phyloP scores from a whole-genome alignment of 2,888 invertebrate species.

The Kryphioiulus occultus region DNA sequence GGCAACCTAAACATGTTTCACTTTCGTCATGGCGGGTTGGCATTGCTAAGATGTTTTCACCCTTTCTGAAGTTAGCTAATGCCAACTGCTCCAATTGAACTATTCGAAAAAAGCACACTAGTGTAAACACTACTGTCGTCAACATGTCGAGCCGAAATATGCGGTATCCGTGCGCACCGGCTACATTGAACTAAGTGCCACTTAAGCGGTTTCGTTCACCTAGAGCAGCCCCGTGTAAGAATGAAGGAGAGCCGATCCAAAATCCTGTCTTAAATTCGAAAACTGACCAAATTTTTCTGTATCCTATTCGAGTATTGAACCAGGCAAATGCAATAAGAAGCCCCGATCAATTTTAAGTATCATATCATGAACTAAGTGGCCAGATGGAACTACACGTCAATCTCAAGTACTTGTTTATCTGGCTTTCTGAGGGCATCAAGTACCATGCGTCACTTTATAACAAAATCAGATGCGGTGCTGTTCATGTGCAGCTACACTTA shows the following conservation, averaged over 20 bases:
- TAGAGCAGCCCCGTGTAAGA: neutral
- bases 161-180: neutral
- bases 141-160: constrained; percentile 12
- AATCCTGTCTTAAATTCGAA: too few relatives aligned
- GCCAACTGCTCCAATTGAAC: neutral
- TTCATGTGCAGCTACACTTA: too few relatives aligned
- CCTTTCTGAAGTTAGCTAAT: neutral
- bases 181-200: neutral
- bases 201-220: neutral
- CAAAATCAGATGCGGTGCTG: too few relatives aligned
- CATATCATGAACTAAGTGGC: neutral
- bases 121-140: constrained; percentile 6
- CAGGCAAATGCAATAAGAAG: too few relatives aligned
- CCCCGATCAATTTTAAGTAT: neutral
- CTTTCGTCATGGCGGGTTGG: neutral
- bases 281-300: too few relatives aligned
- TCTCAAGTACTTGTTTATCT: neutral
- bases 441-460: neutral
- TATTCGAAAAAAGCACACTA: neutral
- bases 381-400: neutral
- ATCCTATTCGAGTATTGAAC: too few relatives aligned
- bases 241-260: neutral
- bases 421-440: neutral
- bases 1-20: neutral
- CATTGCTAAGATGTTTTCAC: neutral